These are phyloP conservation scores for Onthophagus taurus DNA, from an alignment of 1,140 invertebrate genomes.

Conservation along the genomic window DNA sequence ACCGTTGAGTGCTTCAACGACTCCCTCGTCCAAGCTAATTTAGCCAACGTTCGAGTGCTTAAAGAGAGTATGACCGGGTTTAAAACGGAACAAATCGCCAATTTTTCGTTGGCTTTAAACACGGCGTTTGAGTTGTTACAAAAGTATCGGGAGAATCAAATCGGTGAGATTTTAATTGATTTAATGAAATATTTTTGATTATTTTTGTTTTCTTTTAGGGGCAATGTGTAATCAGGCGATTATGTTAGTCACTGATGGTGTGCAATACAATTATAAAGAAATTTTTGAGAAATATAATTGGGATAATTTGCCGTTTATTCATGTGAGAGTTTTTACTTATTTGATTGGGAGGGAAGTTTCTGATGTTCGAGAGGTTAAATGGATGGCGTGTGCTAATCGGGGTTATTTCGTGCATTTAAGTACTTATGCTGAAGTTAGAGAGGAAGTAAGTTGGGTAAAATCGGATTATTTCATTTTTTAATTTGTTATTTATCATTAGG, in stretches of 20 bases:
- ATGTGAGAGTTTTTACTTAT: conserved; percentile 81
- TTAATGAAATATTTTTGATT: neutral
- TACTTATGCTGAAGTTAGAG: conserved; percentile 72
- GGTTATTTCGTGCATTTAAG: conserved; percentile 76
- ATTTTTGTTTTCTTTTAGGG: conserved; percentile 27
- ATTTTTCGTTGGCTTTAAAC: conserved; percentile 84
- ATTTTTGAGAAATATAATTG: conserved; percentile 75
- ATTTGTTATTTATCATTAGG: conserved; percentile 25
- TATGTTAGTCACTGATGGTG: conserved; percentile 85
- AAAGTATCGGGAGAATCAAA: conserved; percentile 25
- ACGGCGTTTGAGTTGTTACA: conserved; percentile 74
- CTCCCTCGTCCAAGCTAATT: conserved; percentile 70
- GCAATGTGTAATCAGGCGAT: conserved; percentile 73
- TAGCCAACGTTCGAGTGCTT: conserved; percentile 77
- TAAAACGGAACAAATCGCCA: conserved; percentile 81
- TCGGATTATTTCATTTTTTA: neutral
- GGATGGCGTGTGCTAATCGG: conserved; percentile 83
- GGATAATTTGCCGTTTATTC: conserved; percentile 45
- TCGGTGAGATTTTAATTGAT: neutral
- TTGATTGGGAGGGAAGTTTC: conserved; percentile 53
- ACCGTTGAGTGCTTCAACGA: conserved; percentile 83
- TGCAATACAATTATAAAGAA: conserved; percentile 72
- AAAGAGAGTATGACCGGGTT: conserved; percentile 70
- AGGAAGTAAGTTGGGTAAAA: conserved; percentile 45
- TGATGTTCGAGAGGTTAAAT: conserved; percentile 58